Base-by-base conservation (phyloP, 2,113 vertebrate genomes). In the Aleadryas rufinucha region DNA sequence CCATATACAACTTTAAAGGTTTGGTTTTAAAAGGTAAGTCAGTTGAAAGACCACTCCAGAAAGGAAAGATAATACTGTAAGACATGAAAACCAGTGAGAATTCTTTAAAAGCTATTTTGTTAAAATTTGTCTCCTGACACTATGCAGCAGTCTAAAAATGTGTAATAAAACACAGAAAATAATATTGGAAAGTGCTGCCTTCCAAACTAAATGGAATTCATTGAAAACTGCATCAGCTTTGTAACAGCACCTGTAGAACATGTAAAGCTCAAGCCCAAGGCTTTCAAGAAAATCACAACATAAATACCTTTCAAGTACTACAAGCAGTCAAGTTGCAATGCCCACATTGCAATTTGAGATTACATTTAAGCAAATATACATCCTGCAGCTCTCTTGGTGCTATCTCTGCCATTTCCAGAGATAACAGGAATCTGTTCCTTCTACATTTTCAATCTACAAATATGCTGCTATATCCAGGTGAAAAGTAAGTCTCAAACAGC, bases 291-390 rank as follows among this genome's bases (percentile, higher is more conserved):
- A 63, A 85, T 37, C 47, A 60, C 35, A 92, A 33, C 23, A 47
- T 6, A 79, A 83, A 72, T 44, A 77, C 18, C 37, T 69, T 72
- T 50, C 13, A 63, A 76, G 57, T 23, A 28, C 41, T 82, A 53
- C 11, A 72, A 0, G 0, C 2, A 71, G 24, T 19, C 33, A 93
- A 54, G 23, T 1, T 61, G 23, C 2, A 1, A 63, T 45, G n/a
- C 3, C 10, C 21, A 59, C 19, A 37, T 0, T 3, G 3, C 35
- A 80, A 76, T 28, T 0, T 23, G 26, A 83, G 9, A 44, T 49
- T 50, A 30, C 6, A 22, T 61, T 56, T 56, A 81, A 81, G n/a
- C 20, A 78, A 71, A 82, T 16, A 59, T 5, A 44, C 10, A 91
- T 31, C 31, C 11, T 71, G 59, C 70, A 84, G 68, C 49, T 11